Base-by-base conservation (phyloP, 1,140 invertebrate genomes). In the Nasonia giraulti region DNA sequence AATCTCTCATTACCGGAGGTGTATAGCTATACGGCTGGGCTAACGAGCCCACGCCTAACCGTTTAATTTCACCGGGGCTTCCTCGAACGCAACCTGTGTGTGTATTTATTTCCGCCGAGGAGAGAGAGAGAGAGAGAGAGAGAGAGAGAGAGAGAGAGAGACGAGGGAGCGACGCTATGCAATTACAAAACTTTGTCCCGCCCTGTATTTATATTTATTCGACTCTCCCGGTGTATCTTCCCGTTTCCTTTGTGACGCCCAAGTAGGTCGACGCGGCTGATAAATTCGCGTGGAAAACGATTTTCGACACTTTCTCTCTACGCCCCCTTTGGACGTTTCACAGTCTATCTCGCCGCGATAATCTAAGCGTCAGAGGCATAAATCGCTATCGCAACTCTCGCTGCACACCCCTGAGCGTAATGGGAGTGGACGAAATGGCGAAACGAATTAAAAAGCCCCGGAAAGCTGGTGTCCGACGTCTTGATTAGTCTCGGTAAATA, bases 381-480 rank as follows among this genome's bases (percentile, higher is more conserved):
- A 92, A 92, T 92, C 88, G 87, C 81, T 68, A 50, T 79, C 40
- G 5, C 31, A 10, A 79, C 33, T 23, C 40, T 1, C 87, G 86
- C 87, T 90, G 40, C 40, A 44, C 40, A 44, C 40, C 40, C 86
- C 68, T 73, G 27, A 27, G 27, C 27, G 1, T 27, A 27, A 27
- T 27, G 27, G 27, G 27, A 27, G 27, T 1, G 27, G 27, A 27
- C 27, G 27, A 27, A 27, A 27, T 27, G 83, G 73, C 69, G 86
- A 87, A 87, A 89, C 91, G 89, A 91, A 92, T 91, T 90, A 91
- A 90, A 91, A 89, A 89, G 82, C 84, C 83, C 20, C 1, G 17
- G 55, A 69, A 3, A 20, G 62, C 10, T 20, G 17, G 23, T 20
- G 55, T 3, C 74, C 10, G 73, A 68, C 27, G 62, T 68, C 44